Base-by-base conservation (phyloP, 2,113 vertebrate genomes). In the Vanacampus margaritifer region DNA sequence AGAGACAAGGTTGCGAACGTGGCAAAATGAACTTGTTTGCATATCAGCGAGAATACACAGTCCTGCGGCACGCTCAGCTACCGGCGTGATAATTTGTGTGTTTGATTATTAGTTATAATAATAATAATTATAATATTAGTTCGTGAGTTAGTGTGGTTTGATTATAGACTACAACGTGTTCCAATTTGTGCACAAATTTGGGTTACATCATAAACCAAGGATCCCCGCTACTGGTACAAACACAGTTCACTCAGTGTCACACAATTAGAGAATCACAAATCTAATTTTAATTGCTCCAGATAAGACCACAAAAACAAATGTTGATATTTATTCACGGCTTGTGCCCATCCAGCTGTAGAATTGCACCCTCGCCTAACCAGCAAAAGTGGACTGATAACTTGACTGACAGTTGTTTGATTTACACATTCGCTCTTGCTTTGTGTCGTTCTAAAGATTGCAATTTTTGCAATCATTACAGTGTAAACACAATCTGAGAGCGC, bases 401-500 rank as follows among this genome's bases (percentile, higher is more conserved):
- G 37, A 62, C 24, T 26, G 36, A 41, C 37, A 58, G 56, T 16
- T 21, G 23, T 32, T 32, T 57, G 14, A 57, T 32, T 32, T 12
- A 32, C 28, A n/a, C 21, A 12, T 23, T 60, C 9, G 21, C 58
- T 60, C 32, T 11, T n/a, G 21, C 35, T 39, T 37, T 35, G 56
- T 21, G 37, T n/a, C 13, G 1, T 10, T 60, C 9, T 60, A 58
- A 39, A 37, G n/a, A 62, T 43, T 62, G 23, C 36, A 43, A 23
- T 41, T 62, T 41, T 26, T 62, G 37, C 24, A 62, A 62, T 62
- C 37, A 41, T 41, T 43, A 0, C 12, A 2, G 37, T 14, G 59
- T 43, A 62, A 62, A 62, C 36, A 37, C 36, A 62, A 62, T 62
- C 59, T 17, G 36, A n/a, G 37, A 16, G 19, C 58, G 8, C 35